Evolutionary conservation across 2,113 vertebrate species (phyloP).

Genomic region (Callipepla squamata): DNA sequence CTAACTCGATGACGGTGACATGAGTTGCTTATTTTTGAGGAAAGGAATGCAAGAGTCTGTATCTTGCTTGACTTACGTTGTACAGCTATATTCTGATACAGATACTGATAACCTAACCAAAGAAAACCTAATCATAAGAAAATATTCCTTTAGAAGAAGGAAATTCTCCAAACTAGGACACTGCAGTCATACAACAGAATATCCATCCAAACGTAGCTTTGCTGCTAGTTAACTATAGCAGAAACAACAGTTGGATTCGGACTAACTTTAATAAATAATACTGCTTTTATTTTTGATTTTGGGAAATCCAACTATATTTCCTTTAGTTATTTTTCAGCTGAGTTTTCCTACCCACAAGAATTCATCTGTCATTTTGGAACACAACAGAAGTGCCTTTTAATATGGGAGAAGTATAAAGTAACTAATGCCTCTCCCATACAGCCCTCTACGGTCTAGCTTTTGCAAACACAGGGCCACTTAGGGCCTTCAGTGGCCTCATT

Average conservation of each 20-base stretch:
- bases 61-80: background rate
- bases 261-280: background rate
- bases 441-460: background rate
- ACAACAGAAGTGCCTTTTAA: background rate
- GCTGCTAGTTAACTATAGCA: background rate
- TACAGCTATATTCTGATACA: background rate
- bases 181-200: background rate
- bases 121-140: background rate
- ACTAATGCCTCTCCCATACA: background rate
- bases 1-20: background rate
- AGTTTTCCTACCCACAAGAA: slow-evolving; percentile 15
- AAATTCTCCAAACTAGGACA: background rate
- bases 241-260: background rate
- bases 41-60: background rate
- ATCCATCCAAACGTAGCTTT: background rate
- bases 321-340: slow-evolving; percentile 6
- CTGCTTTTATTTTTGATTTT: background rate
- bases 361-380: background rate
- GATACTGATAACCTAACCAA: background rate
- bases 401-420: background rate
- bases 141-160: background rate
- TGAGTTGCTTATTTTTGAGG: background rate
- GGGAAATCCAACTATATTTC: background rate
- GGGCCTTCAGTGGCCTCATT: background rate
- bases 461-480: background rate